Evolutionary conservation across 35 echinoderm and acorn worm genomes (phyloP).

Genomic region (Lytechinus pictus): DNA sequence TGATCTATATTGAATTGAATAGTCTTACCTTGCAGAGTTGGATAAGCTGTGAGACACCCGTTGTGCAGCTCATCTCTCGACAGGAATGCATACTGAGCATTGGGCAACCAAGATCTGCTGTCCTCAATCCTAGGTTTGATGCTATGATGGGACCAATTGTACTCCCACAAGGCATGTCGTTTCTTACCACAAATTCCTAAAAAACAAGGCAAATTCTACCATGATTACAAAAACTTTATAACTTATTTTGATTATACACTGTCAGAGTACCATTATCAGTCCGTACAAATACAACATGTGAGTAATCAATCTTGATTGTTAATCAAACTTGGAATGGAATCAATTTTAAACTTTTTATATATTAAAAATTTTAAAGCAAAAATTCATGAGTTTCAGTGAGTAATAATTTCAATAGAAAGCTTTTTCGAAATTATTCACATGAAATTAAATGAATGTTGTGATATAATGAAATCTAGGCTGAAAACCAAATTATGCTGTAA

Average conservation of each 20-base stretch:
- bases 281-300: not conserved
- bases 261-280: not conserved
- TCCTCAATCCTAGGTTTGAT: slow-evolving; percentile 88
- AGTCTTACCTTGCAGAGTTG: slow-evolving; percentile 80
- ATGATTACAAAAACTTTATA: not conserved
- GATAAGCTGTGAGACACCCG: slow-evolving; percentile 70
- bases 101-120: slow-evolving; percentile 82
- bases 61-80: slow-evolving; percentile 85
- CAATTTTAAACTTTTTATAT: too few relatives aligned
- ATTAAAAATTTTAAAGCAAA: too few relatives aligned
- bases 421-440: too few relatives aligned
- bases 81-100: slow-evolving; percentile 97
- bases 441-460: too few relatives aligned
- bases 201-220: not conserved
- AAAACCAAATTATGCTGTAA: too few relatives aligned
- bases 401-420: too few relatives aligned
- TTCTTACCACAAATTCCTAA: slow-evolving; percentile 93
- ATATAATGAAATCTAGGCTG: too few relatives aligned
- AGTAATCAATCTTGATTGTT: too few relatives aligned
- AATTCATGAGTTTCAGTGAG: too few relatives aligned
- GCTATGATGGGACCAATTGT: slow-evolving; percentile 95
- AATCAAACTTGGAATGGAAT: too few relatives aligned
- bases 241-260: not conserved
- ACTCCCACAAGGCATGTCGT: slow-evolving; percentile 91
- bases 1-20: not conserved